These are phyloP conservation scores for Zoanthus sociatus DNA, from an alignment of 92 coral and sea anemone genomes.

Conservation along the genomic window DNA sequence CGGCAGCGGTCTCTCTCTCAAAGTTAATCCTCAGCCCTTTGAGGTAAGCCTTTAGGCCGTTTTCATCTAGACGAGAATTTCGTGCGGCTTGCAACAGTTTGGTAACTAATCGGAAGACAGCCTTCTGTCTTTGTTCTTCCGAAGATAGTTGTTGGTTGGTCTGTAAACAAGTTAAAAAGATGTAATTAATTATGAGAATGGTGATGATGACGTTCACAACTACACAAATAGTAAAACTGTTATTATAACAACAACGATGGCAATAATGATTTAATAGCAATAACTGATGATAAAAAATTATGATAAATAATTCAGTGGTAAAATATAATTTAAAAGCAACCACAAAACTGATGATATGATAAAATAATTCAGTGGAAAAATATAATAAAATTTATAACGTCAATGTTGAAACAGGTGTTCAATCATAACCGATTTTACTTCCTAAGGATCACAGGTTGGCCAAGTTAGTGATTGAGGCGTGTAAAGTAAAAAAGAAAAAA, in stretches of 20 bases:
- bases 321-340: neutral
- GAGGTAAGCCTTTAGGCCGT: slow-evolving; percentile 81
- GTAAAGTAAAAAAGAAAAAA: neutral
- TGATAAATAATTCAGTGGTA: too few species aligned
- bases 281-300: neutral
- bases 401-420: too few species aligned
- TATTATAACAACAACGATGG: neutral
- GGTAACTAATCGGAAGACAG: slow-evolving; percentile 88
- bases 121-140: slow-evolving; percentile 84
- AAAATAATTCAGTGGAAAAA: too few species aligned
- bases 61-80: slow-evolving; percentile 90
- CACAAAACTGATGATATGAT: too few species aligned
- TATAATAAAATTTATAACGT: too few species aligned
- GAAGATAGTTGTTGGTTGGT: slow-evolving; percentile 70
- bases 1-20: slow-evolving; percentile 68
- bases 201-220: neutral
- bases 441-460: too few species aligned
- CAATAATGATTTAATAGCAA: neutral
- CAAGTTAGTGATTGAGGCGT: too few species aligned
- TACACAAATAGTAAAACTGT: neutral
- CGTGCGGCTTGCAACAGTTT: slow-evolving; percentile 93
- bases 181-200: neutral
- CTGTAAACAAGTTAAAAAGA: slow-evolving; percentile 11
- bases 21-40: slow-evolving; percentile 85
- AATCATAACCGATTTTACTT: neutral